These are phyloP conservation scores for Drosophila nr. fundita DNA, from an alignment of 2,888 invertebrate species.

Conservation along the genomic window DNA sequence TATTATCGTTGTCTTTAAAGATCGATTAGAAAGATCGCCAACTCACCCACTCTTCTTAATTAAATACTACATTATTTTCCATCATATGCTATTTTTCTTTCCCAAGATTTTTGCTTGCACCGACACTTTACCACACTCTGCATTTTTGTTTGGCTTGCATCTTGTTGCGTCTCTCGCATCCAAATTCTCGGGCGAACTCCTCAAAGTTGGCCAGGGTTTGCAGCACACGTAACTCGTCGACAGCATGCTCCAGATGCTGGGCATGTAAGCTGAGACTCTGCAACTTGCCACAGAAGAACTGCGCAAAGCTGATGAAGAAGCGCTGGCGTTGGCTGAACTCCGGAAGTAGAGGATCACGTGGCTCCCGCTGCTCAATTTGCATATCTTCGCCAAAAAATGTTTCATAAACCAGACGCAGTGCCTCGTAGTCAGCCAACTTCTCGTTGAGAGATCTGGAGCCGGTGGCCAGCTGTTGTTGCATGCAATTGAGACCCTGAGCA, in stretches of 20 bases:
- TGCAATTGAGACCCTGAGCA: constrained; percentile 73
- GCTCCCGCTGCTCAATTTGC: constrained; percentile 41
- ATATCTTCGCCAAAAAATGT: constrained; percentile 69
- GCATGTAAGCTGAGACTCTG: constrained; percentile 65
- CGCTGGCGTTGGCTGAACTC: constrained; percentile 78
- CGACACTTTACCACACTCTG: constrained; percentile 72
- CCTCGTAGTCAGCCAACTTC: constrained; percentile 82
- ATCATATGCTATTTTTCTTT: background rate
- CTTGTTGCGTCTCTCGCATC: constrained; percentile 74
- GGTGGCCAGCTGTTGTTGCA: constrained; percentile 79
- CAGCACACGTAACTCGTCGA: constrained; percentile 79
- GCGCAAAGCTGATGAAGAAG: constrained; percentile 82
- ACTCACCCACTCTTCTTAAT: background rate
- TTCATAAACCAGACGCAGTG: constrained; percentile 79
- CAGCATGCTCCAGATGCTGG: constrained; percentile 74
- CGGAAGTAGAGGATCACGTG: constrained; percentile 62
- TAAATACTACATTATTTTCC: background rate
- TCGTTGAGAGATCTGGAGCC: constrained; percentile 78
- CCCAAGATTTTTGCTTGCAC: background rate
- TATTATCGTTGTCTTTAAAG: background rate
- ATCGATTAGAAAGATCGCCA: background rate
- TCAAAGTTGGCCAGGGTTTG: constrained; percentile 82
- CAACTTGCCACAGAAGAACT: constrained; percentile 81
- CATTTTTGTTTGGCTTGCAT: constrained; percentile 81
- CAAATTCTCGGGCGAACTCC: constrained; percentile 79